phyloP scores from a whole-genome alignment of 2,113 vertebrate species.

The Hyperopisus bebe region DNA sequence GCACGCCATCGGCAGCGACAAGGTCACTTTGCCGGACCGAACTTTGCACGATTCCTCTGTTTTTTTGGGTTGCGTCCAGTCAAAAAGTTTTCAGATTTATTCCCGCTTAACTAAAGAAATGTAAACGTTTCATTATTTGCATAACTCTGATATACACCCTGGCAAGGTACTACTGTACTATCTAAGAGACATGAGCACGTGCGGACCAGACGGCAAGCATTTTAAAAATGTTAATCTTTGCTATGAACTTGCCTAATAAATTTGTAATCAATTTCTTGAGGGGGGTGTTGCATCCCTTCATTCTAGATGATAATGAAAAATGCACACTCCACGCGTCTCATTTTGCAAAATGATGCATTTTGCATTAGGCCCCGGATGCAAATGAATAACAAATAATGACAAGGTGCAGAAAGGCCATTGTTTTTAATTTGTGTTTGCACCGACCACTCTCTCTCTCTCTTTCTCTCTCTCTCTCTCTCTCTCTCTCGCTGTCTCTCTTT shows the following conservation, averaged over 20 bases:
- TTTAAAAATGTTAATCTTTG: conserved; percentile 12
- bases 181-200: neutral
- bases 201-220: neutral
- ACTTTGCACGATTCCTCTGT: neutral
- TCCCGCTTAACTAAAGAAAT: neutral
- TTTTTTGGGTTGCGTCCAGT: neutral
- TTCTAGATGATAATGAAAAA: neutral
- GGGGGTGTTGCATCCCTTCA: neutral
- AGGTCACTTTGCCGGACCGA: neutral
- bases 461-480: neutral
- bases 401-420: neutral
- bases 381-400: conserved; percentile 10
- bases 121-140: neutral
- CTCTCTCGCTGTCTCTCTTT: neutral
- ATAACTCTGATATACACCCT: neutral
- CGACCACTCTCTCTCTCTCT: neutral
- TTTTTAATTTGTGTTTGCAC: conserved; percentile 6
- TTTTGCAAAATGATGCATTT: neutral
- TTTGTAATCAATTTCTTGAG: conserved; percentile 2
- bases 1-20: neutral
- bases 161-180: neutral
- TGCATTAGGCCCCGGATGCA: neutral
- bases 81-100: neutral
- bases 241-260: neutral
- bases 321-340: conserved; percentile 6